Evolutionary conservation across 2,888 invertebrate genomes (phyloP).

Genomic region (Alviniconcha strummeri): DNA sequence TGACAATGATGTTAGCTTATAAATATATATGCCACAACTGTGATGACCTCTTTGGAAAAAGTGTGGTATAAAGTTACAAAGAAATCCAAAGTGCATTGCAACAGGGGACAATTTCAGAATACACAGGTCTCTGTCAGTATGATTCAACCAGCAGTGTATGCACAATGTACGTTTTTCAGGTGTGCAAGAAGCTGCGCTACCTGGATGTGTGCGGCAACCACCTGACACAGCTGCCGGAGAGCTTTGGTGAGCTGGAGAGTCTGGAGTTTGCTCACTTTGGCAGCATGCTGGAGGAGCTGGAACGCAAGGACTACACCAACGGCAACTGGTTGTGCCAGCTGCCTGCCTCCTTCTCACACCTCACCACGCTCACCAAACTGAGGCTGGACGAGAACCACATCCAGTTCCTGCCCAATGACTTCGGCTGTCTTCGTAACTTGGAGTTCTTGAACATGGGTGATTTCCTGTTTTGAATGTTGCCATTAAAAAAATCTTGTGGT

Average conservation of each 20-base stretch:
- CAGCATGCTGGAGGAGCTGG: constrained; percentile 63
- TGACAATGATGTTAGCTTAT: too few relatives aligned
- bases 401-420: constrained; percentile 55
- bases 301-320: constrained; percentile 64
- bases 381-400: constrained; percentile 66
- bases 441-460: constrained; percentile 65
- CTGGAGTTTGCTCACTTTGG: constrained; percentile 62
- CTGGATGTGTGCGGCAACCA: constrained; percentile 64
- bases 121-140: too few relatives aligned
- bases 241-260: constrained; percentile 53
- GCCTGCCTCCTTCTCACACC: constrained; percentile 55
- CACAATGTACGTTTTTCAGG: constrained; percentile 11
- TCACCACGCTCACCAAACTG: constrained; percentile 53
- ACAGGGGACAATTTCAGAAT: too few relatives aligned
- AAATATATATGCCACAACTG: too few relatives aligned
- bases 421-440: constrained; percentile 60
- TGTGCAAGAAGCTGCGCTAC: constrained; percentile 47
- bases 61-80: too few relatives aligned
- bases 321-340: constrained; percentile 65
- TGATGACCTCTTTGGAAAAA: too few relatives aligned
- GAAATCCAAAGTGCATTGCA: too few relatives aligned
- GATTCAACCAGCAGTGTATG: too few relatives aligned
- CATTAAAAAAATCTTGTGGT: too few relatives aligned
- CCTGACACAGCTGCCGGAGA: constrained; percentile 57
- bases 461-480: background rate